Evolutionary conservation across 92 coral and sea anemone species (phyloP).

Genomic region (Blastomussa wellsi): DNA sequence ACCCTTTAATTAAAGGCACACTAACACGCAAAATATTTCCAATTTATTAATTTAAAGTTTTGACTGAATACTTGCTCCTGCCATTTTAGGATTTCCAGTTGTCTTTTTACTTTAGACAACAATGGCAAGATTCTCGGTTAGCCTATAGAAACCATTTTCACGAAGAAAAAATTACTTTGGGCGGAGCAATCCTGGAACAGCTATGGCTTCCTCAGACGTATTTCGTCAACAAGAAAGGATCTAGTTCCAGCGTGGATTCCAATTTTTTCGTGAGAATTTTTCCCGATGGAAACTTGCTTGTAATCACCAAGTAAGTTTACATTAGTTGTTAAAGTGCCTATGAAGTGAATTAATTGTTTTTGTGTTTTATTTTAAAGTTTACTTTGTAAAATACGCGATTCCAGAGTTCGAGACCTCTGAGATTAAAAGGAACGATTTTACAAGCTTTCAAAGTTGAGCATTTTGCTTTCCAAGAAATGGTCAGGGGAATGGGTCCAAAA

Average conservation of each 20-base stretch:
- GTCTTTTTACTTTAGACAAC: constrained; percentile 48
- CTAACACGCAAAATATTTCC: too few species aligned
- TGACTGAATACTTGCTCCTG: neutral
- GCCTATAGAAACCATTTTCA: constrained; percentile 36
- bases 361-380: too few species aligned
- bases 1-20: too few species aligned
- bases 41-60: too few species aligned
- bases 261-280: constrained; percentile 32
- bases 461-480: too few species aligned
- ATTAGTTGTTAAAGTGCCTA: too few species aligned
- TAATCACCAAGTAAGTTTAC: constrained; percentile 27
- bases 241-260: constrained; percentile 14
- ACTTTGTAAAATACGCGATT: too few species aligned
- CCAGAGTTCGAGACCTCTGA: too few species aligned
- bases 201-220: constrained; percentile 50
- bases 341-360: too few species aligned
- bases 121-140: constrained; percentile 49
- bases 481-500: too few species aligned
- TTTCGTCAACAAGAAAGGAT: constrained; percentile 50
- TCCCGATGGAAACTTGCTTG: constrained; percentile 39
- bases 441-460: too few species aligned
- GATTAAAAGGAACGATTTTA: too few species aligned
- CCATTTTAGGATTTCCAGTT: constrained; percentile 34
- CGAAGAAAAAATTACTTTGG: constrained; percentile 30
- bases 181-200: constrained; percentile 41